phyloP scores from a whole-genome alignment of 2,797 vertebrate genomes.

The Hapalemur alaotrensis region DNA sequence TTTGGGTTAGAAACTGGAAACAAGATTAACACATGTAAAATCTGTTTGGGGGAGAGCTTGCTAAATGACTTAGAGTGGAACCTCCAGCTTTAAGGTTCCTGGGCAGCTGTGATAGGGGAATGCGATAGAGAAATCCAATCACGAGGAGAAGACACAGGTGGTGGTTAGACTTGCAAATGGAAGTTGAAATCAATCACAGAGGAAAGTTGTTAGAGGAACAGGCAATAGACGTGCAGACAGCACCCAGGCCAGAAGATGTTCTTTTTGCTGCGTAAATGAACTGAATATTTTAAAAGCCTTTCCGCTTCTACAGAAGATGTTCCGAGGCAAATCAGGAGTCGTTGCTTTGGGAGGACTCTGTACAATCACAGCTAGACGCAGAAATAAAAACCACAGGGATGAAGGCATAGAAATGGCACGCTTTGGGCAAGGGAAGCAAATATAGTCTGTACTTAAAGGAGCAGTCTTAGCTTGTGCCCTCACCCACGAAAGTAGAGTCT shows the following conservation, averaged over 20 bases:
- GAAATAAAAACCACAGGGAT: background rate
- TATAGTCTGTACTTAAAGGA: background rate
- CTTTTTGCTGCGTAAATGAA: constrained; percentile 33
- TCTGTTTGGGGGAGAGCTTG: background rate
- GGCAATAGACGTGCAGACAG: constrained; percentile 16
- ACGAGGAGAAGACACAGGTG: background rate
- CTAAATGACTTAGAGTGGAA: background rate
- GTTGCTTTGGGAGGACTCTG: constrained; percentile 19
- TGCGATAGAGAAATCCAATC: background rate
- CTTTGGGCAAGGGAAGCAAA: constrained; percentile 1
- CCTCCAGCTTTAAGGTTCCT: background rate
- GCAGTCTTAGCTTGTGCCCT: background rate
- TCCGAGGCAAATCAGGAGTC: constrained; percentile 30
- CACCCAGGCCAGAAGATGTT: background rate
- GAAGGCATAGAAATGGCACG: background rate
- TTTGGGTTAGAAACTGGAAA: constrained; percentile 4
- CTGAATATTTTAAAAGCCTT: constrained; percentile 57
- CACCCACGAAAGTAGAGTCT: background rate
- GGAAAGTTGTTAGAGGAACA: background rate
- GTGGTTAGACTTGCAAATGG: constrained; percentile 46
- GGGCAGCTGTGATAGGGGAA: background rate
- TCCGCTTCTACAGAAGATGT: constrained; percentile 1
- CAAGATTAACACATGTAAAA: background rate
- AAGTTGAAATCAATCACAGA: constrained; percentile 31
- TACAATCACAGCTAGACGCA: background rate